Percentiles rank a stretch among this genome's conserved stretches.
Evolutionary conservation across 2,888 invertebrate genomes (phyloP).

Genomic region (Uloborus plumipes): DNA sequence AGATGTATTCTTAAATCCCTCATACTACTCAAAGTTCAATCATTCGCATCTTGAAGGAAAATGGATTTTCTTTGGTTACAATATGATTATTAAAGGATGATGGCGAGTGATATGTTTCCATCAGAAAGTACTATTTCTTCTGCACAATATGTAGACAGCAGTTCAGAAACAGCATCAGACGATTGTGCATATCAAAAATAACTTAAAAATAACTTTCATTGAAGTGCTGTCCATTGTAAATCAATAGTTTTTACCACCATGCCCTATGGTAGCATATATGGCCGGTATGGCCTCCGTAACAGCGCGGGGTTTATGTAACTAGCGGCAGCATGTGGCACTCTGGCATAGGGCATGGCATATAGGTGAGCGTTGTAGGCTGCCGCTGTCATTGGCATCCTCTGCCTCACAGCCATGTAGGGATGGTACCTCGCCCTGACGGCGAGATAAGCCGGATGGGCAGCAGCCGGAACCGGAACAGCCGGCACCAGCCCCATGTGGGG

Average conservation of each 20-base stretch:
- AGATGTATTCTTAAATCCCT: too few species aligned
- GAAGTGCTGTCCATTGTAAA: too few species aligned
- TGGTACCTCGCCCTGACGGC: constrained; percentile 19
- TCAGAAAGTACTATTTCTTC: too few species aligned
- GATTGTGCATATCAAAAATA: too few species aligned
- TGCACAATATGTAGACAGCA: too few species aligned
- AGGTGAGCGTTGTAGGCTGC: neutral
- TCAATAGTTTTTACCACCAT: neutral
- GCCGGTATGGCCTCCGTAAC: constrained; percentile 20
- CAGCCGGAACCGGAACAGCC: neutral
- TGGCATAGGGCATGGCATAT: constrained; percentile 33
- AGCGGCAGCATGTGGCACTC: constrained; percentile 9
- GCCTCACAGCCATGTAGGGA: constrained; percentile 19
- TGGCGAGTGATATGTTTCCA: too few species aligned
- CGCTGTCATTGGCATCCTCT: constrained; percentile 8
- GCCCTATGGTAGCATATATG: neutral
- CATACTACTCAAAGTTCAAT: too few species aligned
- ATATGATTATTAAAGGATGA: too few species aligned
- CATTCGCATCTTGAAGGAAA: too few species aligned
- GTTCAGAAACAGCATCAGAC: too few species aligned
- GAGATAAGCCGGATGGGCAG: constrained; percentile 30
- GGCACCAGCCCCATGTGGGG: constrained; percentile 9
- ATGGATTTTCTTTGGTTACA: too few species aligned
- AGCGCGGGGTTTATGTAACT: constrained; percentile 25
- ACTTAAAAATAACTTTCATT: too few species aligned